Percentiles rank a stretch among this genome's conserved stretches.
phyloP scores from a whole-genome alignment of 2,888 invertebrate species.

The Nymphalis c-album region DNA sequence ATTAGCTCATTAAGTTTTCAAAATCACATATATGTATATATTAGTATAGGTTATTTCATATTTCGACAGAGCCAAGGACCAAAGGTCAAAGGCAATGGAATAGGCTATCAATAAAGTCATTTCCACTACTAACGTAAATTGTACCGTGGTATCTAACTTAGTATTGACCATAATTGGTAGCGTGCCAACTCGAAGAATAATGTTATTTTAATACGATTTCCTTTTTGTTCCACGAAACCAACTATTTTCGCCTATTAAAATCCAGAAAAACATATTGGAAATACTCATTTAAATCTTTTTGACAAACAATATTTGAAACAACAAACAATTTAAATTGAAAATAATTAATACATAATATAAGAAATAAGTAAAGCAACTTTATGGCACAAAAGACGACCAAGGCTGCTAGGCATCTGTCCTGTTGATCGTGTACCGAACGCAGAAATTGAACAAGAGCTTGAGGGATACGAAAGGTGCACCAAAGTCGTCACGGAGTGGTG shows the following conservation, averaged over 20 bases:
- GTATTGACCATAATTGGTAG: conserved; percentile 67
- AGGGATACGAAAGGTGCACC: too few species aligned
- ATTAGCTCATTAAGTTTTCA: not conserved
- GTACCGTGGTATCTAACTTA: conserved; percentile 55
- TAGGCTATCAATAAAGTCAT: conserved; percentile 66
- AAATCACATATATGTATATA: not conserved
- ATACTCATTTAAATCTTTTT: too few species aligned
- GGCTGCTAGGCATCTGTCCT: too few species aligned
- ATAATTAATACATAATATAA: too few species aligned
- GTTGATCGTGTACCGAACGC: too few species aligned
- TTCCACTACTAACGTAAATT: conserved; percentile 69
- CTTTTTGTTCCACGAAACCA: conserved; percentile 41
- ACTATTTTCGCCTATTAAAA: conserved; percentile 2
- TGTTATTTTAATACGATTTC: conserved; percentile 71
- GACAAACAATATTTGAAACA: too few species aligned
- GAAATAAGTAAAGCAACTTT: too few species aligned
- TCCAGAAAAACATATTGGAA: not conserved
- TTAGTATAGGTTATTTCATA: not conserved
- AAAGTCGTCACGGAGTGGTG: too few species aligned
- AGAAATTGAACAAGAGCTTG: too few species aligned
- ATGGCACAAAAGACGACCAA: too few species aligned
- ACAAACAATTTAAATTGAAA: too few species aligned
- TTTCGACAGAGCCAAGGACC: conserved; percentile 34
- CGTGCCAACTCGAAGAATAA: conserved; percentile 67
- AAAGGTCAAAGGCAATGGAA: conserved; percentile 54